phyloP scores from a whole-genome alignment of 2,113 vertebrate genomes.

The Protomyctophum bolini region DNA sequence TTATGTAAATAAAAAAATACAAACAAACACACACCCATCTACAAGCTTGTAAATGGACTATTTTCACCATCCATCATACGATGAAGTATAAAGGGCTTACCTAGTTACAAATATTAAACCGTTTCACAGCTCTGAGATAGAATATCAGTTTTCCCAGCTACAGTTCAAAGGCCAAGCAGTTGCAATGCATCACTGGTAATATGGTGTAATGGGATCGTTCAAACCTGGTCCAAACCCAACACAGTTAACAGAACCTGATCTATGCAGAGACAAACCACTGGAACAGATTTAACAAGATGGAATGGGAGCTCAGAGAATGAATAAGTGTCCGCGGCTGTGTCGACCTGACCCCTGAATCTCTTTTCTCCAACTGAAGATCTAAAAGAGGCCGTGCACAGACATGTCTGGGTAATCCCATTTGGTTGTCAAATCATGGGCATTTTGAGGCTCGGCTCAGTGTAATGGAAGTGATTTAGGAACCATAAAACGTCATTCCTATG shows the following conservation, averaged over 20 bases:
- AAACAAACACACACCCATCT: too few species aligned
- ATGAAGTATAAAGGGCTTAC: too few species aligned
- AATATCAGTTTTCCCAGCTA: not conserved
- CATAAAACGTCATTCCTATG: not conserved
- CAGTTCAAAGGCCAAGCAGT: conserved; percentile 22
- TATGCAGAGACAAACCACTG: conserved; percentile 28
- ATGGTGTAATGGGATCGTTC: conserved; percentile 33
- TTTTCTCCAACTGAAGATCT: not conserved
- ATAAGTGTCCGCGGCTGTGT: not conserved
- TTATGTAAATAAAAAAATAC: too few species aligned
- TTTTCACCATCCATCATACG: too few species aligned
- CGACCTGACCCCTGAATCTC: conserved; percentile 1
- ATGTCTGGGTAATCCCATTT: not conserved
- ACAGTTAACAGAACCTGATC: conserved; percentile 8
- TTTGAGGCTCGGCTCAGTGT: not conserved
- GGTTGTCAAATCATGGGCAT: not conserved
- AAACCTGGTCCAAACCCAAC: conserved; percentile 44
- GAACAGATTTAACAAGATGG: conserved; percentile 25
- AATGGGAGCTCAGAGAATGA: conserved; percentile 15
- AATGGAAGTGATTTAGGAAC: not conserved
- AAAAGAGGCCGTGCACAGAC: not conserved
- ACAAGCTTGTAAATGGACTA: too few species aligned
- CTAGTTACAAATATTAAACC: too few species aligned
- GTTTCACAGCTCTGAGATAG: not conserved
- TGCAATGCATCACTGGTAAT: conserved; percentile 51